Evolutionary conservation across 1,140 invertebrate genomes (phyloP), one percentile per base, ranked within the genome.

Genomic region (Adoxophyes honmai): DNA sequence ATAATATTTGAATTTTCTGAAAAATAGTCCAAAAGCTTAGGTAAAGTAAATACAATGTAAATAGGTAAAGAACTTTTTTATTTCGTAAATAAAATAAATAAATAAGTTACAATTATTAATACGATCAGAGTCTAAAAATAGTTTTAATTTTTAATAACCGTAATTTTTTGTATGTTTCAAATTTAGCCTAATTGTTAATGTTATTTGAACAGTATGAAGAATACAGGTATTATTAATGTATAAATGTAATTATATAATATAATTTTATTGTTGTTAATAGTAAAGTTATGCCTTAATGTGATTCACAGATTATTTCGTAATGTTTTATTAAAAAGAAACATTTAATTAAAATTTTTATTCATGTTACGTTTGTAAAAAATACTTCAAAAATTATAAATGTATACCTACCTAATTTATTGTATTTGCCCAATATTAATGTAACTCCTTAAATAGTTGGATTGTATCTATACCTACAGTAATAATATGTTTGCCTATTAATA

Each of bases 61-160:
- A 34, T 34, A 52, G 4, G 11, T 34, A 52, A 33, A 28, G 2
- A 28, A 2, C 21, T 28, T 28, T 28, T 28, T 28, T 28, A 28
- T 28, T 28, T 28, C 2, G 2, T 28, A 54, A 34, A 38, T 55
- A 55, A 63, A 15, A 21, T 59, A 44, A 56, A 33, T 57, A 57
- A 53, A 44, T 52, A 58, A 56, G n/a, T n/a, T n/a, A n/a, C n/a
- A n/a, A n/a, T n/a, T n/a, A n/a, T n/a, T n/a, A n/a, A n/a, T n/a
- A n/a, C n/a, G n/a, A n/a, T n/a, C n/a, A n/a, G n/a, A n/a, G n/a
- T n/a, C n/a, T n/a, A n/a, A n/a, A n/a, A n/a, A n/a, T n/a, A n/a
- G n/a, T n/a, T n/a, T n/a, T n/a, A n/a, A n/a, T n/a, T n/a, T n/a
- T n/a, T 5, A 34, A 34, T n/a, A 13, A 37, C 4, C 13, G 13